phyloP scores from a whole-genome alignment of 2,888 invertebrate genomes.

The Orthonychiurus folsomi region DNA sequence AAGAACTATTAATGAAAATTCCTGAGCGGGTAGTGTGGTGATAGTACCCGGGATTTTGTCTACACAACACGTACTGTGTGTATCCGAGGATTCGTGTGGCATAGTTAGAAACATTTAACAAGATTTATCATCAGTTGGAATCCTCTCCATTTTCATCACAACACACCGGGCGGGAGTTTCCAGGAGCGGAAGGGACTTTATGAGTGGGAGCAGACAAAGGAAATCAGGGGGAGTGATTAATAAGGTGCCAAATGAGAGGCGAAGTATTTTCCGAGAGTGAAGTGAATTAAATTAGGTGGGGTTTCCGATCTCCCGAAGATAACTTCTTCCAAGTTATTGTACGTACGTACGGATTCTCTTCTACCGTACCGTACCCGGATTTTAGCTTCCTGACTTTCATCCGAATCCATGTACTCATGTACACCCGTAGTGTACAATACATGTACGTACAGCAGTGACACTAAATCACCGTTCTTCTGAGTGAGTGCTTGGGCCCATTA shows the following conservation, averaged over 20 bases:
- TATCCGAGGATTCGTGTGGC: too few species aligned
- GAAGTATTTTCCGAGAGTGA: conserved; percentile 17
- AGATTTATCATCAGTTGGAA: not conserved
- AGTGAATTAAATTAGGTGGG: conserved; percentile 40
- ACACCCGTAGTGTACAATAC: not conserved
- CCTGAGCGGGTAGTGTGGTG: not conserved
- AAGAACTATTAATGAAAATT: not conserved
- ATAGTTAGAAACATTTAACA: not conserved
- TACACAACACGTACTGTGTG: too few species aligned
- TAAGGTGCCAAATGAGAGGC: conserved; percentile 34
- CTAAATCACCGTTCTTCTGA: conserved; percentile 1
- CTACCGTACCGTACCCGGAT: too few species aligned
- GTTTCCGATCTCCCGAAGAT: conserved; percentile 30
- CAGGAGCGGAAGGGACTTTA: not conserved
- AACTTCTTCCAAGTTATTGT: conserved; percentile 2
- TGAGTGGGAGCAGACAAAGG: not conserved
- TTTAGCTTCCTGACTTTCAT: not conserved
- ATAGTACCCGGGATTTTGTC: not conserved
- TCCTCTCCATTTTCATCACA: too few species aligned
- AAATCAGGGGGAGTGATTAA: conserved; percentile 25
- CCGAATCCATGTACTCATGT: not conserved
- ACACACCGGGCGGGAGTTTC: too few species aligned
- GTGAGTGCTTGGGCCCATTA: not conserved
- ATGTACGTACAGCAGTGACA: not conserved
- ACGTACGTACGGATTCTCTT: too few species aligned